Evolutionary conservation across 2,888 invertebrate genomes (phyloP).

Genomic region (Eilema depressum): DNA sequence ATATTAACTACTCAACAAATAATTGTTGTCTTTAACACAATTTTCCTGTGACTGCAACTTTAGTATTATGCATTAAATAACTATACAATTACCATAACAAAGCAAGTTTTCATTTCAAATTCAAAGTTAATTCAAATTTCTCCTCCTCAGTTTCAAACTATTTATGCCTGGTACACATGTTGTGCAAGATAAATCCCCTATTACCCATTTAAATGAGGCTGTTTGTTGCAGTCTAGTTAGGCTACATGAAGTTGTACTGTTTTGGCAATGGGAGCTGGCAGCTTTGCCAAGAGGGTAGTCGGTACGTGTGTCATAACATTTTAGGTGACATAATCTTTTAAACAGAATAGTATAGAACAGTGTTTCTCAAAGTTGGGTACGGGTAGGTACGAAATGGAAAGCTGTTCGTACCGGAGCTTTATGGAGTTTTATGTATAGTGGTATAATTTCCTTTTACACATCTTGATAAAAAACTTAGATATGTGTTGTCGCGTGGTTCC

Average conservation of each 20-base stretch:
- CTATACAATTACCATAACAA: neutral
- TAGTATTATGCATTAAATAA: no score
- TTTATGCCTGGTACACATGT: slow-evolving; percentile 7
- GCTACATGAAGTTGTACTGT: slow-evolving; percentile 7
- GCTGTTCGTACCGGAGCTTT: neutral
- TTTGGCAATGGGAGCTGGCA: slow-evolving; percentile 23
- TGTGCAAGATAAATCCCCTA: neutral
- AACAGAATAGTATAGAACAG: neutral
- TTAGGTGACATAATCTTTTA: neutral
- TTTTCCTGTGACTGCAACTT: no score
- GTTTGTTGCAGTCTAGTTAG: slow-evolving; percentile 27
- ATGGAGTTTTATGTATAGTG: no score
- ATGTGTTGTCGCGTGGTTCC: no score
- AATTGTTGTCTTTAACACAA: no score
- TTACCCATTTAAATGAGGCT: slow-evolving; percentile 16
- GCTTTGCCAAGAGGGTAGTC: slow-evolving; percentile 18
- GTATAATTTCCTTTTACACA: no score
- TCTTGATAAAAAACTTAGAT: no score
- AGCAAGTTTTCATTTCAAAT: neutral
- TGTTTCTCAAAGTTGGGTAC: neutral
- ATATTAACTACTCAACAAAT: no score
- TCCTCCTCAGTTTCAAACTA: neutral
- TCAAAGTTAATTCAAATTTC: neutral
- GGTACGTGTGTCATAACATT: neutral
- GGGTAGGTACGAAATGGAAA: neutral